Conservation (phyloP, 2,797 vertebrate genomes). For the Sebastiscus albofasciatus region DNA sequence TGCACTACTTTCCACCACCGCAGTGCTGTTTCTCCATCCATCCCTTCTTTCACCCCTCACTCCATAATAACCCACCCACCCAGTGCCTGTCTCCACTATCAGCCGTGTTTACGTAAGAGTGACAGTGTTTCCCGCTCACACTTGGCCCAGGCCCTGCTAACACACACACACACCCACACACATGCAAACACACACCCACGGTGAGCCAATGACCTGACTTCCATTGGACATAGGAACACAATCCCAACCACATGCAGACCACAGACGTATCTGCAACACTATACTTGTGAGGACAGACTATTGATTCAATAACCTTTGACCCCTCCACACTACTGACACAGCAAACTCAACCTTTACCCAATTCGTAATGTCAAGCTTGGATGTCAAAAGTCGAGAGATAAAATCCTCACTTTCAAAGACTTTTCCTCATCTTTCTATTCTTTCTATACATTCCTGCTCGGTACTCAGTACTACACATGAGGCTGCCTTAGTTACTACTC, state of each 20-base stretch:
- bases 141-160: slow-evolving; percentile 61
- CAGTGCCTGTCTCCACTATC: slow-evolving; percentile 53
- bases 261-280: slow-evolving; percentile 20
- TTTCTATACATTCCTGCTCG: slow-evolving; percentile 50
- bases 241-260: slow-evolving; percentile 30
- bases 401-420: not conserved
- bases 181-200: slow-evolving; percentile 63
- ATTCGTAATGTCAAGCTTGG: not conserved
- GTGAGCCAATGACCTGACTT: slow-evolving; percentile 74
- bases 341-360: not conserved
- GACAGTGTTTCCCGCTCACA: slow-evolving; percentile 78
- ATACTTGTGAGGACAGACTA: slow-evolving; percentile 11
- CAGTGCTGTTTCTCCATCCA: slow-evolving; percentile 11
- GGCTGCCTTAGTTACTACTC: not conserved
- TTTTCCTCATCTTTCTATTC: not conserved
- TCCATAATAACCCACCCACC: slow-evolving; percentile 19
- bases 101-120: slow-evolving; percentile 71
- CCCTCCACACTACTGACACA: not conserved
- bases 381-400: not conserved
- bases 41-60: not conserved
- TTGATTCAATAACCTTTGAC: not conserved
- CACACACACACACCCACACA: slow-evolving; percentile 51
- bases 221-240: slow-evolving; percentile 55
- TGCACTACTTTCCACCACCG: not conserved
- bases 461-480: not conserved